Evolutionary conservation across 1,140 invertebrate genomes (phyloP).

Genomic region (Dinothrombium tinctorium): DNA sequence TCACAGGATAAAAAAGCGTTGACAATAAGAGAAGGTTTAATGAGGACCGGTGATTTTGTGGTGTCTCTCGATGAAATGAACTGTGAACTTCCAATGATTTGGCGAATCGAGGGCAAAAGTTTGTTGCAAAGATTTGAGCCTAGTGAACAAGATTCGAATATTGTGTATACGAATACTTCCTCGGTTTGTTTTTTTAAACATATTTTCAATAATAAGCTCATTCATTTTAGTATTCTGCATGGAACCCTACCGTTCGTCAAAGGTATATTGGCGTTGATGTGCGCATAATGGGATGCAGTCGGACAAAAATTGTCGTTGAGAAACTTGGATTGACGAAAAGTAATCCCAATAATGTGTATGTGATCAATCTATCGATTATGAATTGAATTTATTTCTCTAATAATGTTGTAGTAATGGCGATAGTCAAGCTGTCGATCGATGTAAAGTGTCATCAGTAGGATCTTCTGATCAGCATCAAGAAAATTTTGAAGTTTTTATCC

Average conservation of each 20-base stretch:
- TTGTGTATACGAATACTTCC: constrained; percentile 57
- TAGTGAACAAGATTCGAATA: constrained; percentile 50
- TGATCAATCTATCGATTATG: constrained; percentile 5
- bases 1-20: constrained; percentile 11
- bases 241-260: constrained; percentile 13
- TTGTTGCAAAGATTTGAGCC: constrained; percentile 63
- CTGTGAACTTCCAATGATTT: constrained; percentile 49
- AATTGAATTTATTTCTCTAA: neutral
- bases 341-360: constrained; percentile 5
- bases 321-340: constrained; percentile 10
- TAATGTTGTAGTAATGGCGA: neutral
- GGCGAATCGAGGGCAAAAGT: constrained; percentile 64
- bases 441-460: constrained; percentile 33
- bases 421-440: constrained; percentile 31
- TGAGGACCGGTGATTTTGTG: constrained; percentile 45
- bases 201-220: neutral
- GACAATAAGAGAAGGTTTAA: constrained; percentile 25
- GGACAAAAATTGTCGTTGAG: constrained; percentile 13
- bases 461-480: constrained; percentile 31
- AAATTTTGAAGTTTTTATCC: constrained; percentile 68
- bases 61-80: constrained; percentile 44
- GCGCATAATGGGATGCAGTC: constrained; percentile 11
- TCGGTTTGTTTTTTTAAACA: constrained; percentile 34
- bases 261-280: constrained; percentile 15
- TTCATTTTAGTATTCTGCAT: constrained; percentile 14